These are phyloP conservation scores for Sialia sialis DNA, from an alignment of 2,113 vertebrate species.

Conservation along the genomic window DNA sequence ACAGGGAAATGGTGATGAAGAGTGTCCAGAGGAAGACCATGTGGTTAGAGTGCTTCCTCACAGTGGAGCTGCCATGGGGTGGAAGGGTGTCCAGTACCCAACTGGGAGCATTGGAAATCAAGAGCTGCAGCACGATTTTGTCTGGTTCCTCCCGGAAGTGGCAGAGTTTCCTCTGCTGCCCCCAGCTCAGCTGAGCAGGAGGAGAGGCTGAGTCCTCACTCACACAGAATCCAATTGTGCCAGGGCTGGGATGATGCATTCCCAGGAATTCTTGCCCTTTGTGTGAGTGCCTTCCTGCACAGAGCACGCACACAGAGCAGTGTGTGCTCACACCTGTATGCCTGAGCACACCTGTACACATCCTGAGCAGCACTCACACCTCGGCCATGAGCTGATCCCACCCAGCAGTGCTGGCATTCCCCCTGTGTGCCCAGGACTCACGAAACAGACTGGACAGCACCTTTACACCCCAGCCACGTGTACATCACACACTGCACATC, in stretches of 20 bases:
- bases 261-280: background rate
- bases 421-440: accelerated
- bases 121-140: too few species aligned
- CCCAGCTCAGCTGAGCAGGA: too few species aligned
- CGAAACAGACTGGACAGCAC: accelerated
- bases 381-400: background rate
- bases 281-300: background rate
- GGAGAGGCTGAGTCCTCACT: too few species aligned
- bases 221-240: too few species aligned
- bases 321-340: background rate
- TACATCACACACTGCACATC: background rate
- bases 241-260: background rate
- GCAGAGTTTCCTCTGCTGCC: too few species aligned
- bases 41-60: too few species aligned
- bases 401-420: accelerated
- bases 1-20: too few species aligned
- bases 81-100: too few species aligned
- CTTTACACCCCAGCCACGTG: accelerated
- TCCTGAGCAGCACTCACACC: background rate
- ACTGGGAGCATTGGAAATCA: too few species aligned
- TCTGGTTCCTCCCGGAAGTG: too few species aligned
- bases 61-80: too few species aligned
- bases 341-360: accelerated
- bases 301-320: accelerated
- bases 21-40: too few species aligned